Evolutionary conservation across 2,797 vertebrate species (phyloP).

Genomic region (Coluber constrictor): DNA sequence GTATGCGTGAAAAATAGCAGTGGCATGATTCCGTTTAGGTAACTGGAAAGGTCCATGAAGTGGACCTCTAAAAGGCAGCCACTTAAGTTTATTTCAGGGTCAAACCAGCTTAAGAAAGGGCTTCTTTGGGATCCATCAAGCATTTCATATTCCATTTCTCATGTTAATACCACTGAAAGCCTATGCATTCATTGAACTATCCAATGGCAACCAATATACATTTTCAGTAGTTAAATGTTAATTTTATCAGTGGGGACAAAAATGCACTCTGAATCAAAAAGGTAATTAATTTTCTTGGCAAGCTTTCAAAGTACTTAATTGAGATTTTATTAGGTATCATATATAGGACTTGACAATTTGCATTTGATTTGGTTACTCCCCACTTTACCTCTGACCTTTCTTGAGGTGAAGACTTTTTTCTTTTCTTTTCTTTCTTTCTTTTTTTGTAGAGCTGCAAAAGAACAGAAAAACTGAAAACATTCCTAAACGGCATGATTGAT

Average conservation of each 20-base stretch:
- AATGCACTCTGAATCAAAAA: constrained; percentile 62
- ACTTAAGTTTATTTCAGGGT: background rate
- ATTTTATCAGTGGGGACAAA: constrained; percentile 62
- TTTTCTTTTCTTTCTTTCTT: background rate
- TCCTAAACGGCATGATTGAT: constrained; percentile 35
- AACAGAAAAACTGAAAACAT: background rate
- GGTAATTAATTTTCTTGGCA: constrained; percentile 73
- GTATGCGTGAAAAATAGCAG: background rate
- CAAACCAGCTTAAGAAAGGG: background rate
- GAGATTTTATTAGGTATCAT: constrained; percentile 67
- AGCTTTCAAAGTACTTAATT: constrained; percentile 62
- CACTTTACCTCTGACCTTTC: constrained; percentile 3
- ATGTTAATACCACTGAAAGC: constrained; percentile 21
- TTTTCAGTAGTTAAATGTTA: constrained; percentile 66
- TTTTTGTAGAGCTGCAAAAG: constrained; percentile 11
- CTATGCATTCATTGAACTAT: constrained; percentile 49
- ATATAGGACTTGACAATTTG: constrained; percentile 60
- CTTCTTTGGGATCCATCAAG: constrained; percentile 5
- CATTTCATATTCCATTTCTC: background rate
- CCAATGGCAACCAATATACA: constrained; percentile 30
- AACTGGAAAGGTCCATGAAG: background rate
- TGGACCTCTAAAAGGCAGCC: background rate
- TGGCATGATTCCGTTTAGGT: background rate
- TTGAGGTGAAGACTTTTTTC: background rate
- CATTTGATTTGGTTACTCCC: constrained; percentile 40